Evolutionary conservation across 2,888 invertebrate species (phyloP).

Genomic region (Itoplectis maculator): DNA sequence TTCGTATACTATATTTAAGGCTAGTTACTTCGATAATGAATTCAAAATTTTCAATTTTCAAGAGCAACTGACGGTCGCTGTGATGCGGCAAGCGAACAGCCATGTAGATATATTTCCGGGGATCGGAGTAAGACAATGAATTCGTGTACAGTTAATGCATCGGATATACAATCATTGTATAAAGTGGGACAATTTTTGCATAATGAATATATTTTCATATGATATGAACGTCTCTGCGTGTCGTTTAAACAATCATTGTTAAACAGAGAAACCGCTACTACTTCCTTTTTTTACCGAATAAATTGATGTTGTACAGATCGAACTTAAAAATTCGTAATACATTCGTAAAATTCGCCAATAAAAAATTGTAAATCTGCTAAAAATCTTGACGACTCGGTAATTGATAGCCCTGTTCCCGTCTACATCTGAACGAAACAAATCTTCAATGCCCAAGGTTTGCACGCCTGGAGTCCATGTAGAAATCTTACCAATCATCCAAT

Average conservation of each 20-base stretch:
- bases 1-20: constrained; percentile 1
- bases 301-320: background rate
- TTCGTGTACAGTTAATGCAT: background rate
- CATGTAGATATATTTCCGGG: constrained; percentile 15
- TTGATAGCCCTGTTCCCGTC: no score
- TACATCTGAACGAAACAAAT: no score
- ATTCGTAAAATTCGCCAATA: no score
- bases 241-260: background rate
- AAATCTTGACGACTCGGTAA: no score
- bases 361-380: no score
- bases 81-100: background rate
- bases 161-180: constrained; percentile 13
- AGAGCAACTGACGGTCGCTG: background rate
- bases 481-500: background rate
- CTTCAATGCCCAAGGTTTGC: background rate
- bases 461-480: background rate
- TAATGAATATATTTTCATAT: constrained; percentile 57
- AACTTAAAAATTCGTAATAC: no score
- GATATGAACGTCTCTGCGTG: background rate
- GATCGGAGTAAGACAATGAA: background rate
- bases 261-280: background rate
- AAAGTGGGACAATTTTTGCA: constrained; percentile 26
- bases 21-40: background rate
- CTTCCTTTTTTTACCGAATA: background rate
- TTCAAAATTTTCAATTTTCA: background rate